Evolutionary conservation across 2,113 vertebrate species (phyloP).

Genomic region (Mungos mungo): DNA sequence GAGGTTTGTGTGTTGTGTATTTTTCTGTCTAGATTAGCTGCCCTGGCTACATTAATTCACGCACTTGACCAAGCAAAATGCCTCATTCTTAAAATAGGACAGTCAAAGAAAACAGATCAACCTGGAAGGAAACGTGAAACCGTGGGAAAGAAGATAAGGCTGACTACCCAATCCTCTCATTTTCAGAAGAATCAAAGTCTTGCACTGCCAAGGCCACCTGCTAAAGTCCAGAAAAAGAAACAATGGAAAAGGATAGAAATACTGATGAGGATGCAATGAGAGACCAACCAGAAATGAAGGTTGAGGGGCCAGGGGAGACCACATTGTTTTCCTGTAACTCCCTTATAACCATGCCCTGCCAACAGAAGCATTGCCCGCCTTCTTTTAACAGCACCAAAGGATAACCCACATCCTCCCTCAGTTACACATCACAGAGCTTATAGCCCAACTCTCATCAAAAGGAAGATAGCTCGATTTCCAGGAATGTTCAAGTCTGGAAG

Average conservation of each 20-base stretch:
- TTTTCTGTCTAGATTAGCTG: background rate
- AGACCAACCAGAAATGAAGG: background rate
- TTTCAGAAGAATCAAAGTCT: slow-evolving; percentile 50
- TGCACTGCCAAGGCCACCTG: slow-evolving; percentile 23
- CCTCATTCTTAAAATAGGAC: slow-evolving; percentile 48
- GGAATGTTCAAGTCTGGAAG: slow-evolving; percentile 12
- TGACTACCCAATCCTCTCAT: background rate
- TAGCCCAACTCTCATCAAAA: slow-evolving; percentile 44
- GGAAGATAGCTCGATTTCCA: background rate
- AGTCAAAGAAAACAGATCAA: slow-evolving; percentile 54
- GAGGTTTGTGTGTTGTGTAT: background rate
- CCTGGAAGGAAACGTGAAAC: slow-evolving; percentile 54
- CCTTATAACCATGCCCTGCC: background rate
- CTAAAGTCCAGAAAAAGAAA: slow-evolving; percentile 56
- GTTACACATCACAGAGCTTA: background rate
- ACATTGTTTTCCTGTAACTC: background rate
- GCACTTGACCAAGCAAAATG: slow-evolving; percentile 63
- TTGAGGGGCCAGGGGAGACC: background rate
- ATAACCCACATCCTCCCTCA: background rate
- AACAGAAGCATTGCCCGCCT: background rate
- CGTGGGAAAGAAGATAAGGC: slow-evolving; percentile 57
- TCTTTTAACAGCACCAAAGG: slow-evolving; percentile 11
- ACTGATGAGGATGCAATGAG: background rate
- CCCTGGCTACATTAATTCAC: background rate
- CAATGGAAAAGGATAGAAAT: slow-evolving; percentile 14